These are phyloP conservation scores for Andrena bicolor DNA, from an alignment of 2,888 invertebrate species.

Conservation along the genomic window DNA sequence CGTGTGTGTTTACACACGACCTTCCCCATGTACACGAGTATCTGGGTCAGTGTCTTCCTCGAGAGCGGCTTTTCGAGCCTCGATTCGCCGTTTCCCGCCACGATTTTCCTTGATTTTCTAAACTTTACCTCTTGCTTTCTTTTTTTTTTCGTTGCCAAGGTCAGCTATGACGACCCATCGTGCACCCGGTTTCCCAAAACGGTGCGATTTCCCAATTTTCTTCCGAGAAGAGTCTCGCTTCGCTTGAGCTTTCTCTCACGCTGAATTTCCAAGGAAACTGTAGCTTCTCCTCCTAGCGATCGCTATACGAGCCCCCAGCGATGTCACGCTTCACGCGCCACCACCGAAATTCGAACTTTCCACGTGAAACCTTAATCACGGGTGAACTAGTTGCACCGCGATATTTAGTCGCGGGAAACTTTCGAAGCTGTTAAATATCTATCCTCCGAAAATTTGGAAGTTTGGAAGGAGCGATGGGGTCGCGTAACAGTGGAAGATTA, in stretches of 20 bases:
- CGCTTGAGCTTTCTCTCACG: too few species aligned
- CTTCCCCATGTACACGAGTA: slow-evolving; percentile 67
- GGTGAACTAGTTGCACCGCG: background rate
- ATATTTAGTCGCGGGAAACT: too few species aligned
- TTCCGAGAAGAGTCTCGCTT: background rate
- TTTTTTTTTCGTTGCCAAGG: slow-evolving; percentile 57
- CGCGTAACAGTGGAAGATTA: too few species aligned
- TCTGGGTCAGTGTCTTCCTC: slow-evolving; percentile 77
- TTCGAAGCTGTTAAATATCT: too few species aligned
- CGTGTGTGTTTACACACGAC: slow-evolving; percentile 68
- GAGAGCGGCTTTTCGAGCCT: slow-evolving; percentile 67
- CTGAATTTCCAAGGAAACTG: too few species aligned
- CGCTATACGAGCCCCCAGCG: background rate
- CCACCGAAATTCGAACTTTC: slow-evolving; percentile 1
- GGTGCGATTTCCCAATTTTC: too few species aligned
- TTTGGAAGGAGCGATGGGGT: too few species aligned
- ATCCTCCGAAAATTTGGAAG: too few species aligned
- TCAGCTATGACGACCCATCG: background rate
- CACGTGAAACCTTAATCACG: background rate
- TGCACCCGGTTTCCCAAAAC: background rate
- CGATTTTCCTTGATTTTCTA: slow-evolving; percentile 65
- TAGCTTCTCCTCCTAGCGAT: background rate
- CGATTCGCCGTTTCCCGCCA: slow-evolving; percentile 58
- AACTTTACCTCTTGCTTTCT: background rate
- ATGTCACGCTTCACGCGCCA: slow-evolving; percentile 4